Base-by-base conservation (phyloP, 2,113 vertebrate species). In the Physeter macrocephalus region DNA sequence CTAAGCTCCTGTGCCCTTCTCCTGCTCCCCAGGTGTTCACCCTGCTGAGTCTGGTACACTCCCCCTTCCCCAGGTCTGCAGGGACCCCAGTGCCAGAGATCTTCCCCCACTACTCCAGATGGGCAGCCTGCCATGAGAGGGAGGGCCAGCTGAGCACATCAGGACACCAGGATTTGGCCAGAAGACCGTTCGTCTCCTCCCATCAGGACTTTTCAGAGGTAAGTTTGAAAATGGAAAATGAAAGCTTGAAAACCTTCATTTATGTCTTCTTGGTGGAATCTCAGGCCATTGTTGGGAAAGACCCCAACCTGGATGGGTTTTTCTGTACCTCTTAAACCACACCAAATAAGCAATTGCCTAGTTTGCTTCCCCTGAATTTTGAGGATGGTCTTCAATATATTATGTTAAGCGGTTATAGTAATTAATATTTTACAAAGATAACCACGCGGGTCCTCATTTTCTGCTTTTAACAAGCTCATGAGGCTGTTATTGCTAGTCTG, bases 201-300 rank as follows among this genome's bases (percentile, higher is more conserved):
- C n/a, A 54, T 34, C 71, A 77, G 87, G 29, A 61, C 49, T 21
- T 41, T 72, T 83, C n/a, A 21, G 66, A 97, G 96, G 97, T 98
- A 94, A 75, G 27, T 54, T 43, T 75, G 78, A 66, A 8, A 81
- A 21, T 72, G 41, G 57, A 46, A 83, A 27, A 36, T 20, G 21
- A 62, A 74, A 75, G 14, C 34, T 41, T 18, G n/a, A 36, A 71
- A 31, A 18, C 20, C 31, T 67, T 61, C 8, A 9, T 17, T 36
- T 67, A 6, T 62, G 43, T 54, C 69, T 41, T 82, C 57, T 13
- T 5, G 17, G 20, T 54, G 39, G 71, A 66, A 11, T 89, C 72
- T 75, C 12, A 39, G 39, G 62, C 21, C 57, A 3, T 20, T 64
- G 43, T 14, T 13, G 14, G 3, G 66, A 21, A n/a, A 23, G 59